phyloP scores from a whole-genome alignment of 2,797 vertebrate species.

The Helostoma temminkii region DNA sequence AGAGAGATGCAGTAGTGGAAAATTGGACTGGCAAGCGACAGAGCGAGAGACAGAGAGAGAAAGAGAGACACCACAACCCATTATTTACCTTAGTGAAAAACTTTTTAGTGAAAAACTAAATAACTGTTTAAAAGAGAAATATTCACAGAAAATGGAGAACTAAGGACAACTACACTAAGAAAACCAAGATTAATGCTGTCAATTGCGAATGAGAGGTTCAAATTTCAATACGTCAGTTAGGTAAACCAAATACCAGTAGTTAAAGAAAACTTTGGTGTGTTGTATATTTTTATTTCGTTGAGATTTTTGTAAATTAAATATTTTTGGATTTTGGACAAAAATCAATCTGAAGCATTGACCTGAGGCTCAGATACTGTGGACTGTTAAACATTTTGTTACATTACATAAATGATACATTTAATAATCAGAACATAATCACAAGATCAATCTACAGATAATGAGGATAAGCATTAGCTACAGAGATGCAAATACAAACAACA shows the following conservation, averaged over 20 bases:
- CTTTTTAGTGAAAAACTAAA: constrained; percentile 26
- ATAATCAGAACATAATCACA: constrained; percentile 11
- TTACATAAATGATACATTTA: constrained; percentile 2
- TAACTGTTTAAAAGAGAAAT: constrained; percentile 20
- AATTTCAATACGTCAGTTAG: background rate
- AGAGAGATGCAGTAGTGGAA: constrained; percentile 22
- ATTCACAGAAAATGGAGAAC: too few relatives aligned
- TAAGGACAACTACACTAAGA: background rate
- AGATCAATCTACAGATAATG: constrained; percentile 28
- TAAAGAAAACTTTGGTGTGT: background rate
- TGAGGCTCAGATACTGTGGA: fast-evolving
- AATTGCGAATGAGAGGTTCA: too few relatives aligned
- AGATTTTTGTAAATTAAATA: constrained; percentile 4
- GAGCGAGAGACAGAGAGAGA: background rate
- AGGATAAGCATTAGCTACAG: background rate
- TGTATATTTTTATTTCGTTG: background rate
- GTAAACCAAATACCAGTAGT: background rate
- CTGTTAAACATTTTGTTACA: constrained; percentile 7
- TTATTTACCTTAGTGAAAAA: too few relatives aligned
- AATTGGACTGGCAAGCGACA: constrained; percentile 18
- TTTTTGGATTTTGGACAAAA: background rate
- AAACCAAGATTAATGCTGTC: background rate
- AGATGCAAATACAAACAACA: constrained; percentile 2
- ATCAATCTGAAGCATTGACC: constrained; percentile 6
- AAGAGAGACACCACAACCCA: background rate